Conservation (phyloP, 2,797 vertebrate species). For the Halcyon chelicuti region DNA sequence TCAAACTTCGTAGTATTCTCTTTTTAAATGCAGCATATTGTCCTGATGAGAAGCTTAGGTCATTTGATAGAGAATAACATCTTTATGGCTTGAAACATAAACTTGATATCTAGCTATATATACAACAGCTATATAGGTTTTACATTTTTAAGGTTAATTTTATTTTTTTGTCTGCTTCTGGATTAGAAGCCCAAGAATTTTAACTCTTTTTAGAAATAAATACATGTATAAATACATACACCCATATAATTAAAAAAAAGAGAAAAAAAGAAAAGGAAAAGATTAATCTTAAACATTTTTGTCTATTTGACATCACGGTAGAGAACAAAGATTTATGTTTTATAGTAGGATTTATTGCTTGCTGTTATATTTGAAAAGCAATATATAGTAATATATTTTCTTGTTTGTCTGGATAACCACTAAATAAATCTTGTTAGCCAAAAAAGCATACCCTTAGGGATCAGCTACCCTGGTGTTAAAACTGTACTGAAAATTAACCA, state of each 20-base stretch:
- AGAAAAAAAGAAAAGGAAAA: background rate
- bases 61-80: background rate
- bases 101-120: background rate
- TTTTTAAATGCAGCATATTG: background rate
- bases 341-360: slow-evolving; percentile 41
- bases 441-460: slow-evolving; percentile 67
- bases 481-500: slow-evolving; percentile 81
- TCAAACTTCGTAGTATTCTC: background rate
- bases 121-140: background rate
- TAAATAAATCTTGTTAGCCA: slow-evolving; percentile 79
- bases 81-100: background rate
- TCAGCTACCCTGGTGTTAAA: slow-evolving; percentile 78
- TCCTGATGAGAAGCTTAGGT: background rate
- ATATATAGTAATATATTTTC: slow-evolving; percentile 67
- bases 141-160: background rate
- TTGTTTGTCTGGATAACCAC: slow-evolving; percentile 73
- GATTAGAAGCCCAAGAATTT: background rate
- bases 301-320: background rate
- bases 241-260: background rate
- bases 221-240: accelerated
- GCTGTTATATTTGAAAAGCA: slow-evolving; percentile 77
- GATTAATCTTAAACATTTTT: background rate
- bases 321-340: slow-evolving; percentile 22
- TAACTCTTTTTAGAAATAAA: background rate
- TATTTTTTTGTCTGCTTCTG: background rate